Evolutionary conservation across 2,113 vertebrate species (phyloP).

Genomic region (Sitta europaea): DNA sequence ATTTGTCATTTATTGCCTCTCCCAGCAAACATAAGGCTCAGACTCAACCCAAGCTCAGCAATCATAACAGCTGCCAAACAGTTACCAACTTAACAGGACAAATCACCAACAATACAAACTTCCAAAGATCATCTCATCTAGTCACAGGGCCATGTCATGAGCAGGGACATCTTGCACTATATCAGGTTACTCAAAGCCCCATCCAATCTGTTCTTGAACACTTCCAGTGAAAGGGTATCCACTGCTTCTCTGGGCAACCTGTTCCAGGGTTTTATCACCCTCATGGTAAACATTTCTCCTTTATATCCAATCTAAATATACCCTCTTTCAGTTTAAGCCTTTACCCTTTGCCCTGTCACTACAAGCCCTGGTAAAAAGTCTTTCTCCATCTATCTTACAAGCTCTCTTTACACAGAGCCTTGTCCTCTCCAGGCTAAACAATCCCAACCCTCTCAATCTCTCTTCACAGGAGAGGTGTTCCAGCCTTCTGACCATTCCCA

Average conservation of each 20-base stretch:
- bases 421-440: neutral
- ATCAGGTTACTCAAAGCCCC: neutral
- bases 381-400: neutral
- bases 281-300: neutral
- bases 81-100: neutral
- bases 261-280: neutral
- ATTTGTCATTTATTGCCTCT: neutral
- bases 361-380: neutral
- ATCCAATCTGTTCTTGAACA: neutral
- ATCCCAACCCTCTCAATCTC: neutral
- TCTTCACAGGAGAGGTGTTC: neutral
- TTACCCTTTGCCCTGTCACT: neutral
- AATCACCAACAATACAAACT: neutral
- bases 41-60: neutral
- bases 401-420: neutral
- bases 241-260: neutral
- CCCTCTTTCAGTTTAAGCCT: neutral
- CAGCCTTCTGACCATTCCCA: neutral
- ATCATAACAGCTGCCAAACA: neutral
- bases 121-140: neutral
- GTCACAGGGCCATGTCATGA: neutral
- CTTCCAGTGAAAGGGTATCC: neutral
- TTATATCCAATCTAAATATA: neutral
- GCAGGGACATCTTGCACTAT: neutral
- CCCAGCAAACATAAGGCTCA: neutral